Evolutionary conservation across 2,113 vertebrate species (phyloP).

Genomic region (Delphinus delphis): DNA sequence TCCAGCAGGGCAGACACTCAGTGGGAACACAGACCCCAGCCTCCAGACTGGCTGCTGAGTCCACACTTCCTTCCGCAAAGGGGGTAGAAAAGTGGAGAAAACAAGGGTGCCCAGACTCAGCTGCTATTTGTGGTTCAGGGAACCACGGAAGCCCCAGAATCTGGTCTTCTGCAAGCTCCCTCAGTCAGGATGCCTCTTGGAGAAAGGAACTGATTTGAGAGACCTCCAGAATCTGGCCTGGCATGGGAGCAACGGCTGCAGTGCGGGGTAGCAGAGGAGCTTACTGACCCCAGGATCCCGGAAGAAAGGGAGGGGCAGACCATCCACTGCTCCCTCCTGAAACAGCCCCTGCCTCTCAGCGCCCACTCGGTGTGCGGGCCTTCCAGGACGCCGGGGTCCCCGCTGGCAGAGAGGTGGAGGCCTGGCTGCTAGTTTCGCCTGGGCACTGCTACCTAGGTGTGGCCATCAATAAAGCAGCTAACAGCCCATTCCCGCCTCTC

Average conservation of each 20-base stretch:
- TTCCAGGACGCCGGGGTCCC: background rate
- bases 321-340: background rate
- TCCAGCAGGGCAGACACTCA: background rate
- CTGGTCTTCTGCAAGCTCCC: background rate
- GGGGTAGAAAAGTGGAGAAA: background rate
- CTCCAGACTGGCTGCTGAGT: background rate
- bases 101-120: background rate
- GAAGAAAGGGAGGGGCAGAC: too few relatives aligned
- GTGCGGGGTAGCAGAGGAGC: background rate
- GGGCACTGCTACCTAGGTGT: background rate
- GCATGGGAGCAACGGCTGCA: rapidly evolving
- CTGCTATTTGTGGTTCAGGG: background rate
- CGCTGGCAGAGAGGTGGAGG: background rate
- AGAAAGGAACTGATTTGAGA: background rate
- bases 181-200: background rate
- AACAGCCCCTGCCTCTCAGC: background rate
- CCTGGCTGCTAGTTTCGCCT: background rate
- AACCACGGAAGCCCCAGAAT: background rate
- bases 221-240: background rate
- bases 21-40: background rate
- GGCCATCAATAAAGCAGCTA: background rate
- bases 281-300: background rate
- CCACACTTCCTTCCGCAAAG: background rate
- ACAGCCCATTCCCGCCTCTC: background rate
- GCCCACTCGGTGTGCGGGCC: background rate